Evolutionary conservation across 2,888 invertebrate species (phyloP).

Genomic region (Mesorhabditis belari): DNA sequence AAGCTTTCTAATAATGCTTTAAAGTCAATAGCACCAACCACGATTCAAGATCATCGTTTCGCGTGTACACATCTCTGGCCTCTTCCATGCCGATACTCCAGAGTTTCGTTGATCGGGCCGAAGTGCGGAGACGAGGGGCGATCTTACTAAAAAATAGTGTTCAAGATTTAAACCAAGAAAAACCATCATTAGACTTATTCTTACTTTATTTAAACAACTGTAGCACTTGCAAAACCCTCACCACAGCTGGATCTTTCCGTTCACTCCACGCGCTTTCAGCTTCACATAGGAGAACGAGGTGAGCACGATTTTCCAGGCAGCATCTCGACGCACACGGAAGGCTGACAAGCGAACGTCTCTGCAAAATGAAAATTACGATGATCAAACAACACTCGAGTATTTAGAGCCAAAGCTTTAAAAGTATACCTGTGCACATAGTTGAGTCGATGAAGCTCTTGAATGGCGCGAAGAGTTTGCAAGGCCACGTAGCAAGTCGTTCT

Average conservation of each 20-base stretch:
- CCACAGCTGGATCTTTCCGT: background rate
- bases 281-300: background rate
- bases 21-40: background rate
- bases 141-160: background rate
- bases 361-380: too few relatives aligned
- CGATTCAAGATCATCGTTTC: background rate
- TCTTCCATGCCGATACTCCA: background rate
- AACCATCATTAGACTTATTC: background rate
- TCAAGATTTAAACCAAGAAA: background rate
- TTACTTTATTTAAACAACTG: background rate
- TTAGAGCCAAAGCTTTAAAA: background rate
- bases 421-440: background rate
- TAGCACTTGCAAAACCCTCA: too few relatives aligned
- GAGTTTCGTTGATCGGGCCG: background rate
- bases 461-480: background rate
- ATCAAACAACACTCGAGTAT: too few relatives aligned
- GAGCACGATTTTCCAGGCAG: background rate
- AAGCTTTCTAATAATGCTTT: too few relatives aligned
- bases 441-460: background rate
- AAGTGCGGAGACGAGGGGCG: background rate
- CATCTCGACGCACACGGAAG: background rate
- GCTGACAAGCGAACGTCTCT: background rate
- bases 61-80: background rate
- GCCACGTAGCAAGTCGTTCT: background rate
- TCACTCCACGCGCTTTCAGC: background rate